Conservation (phyloP, 1,140 invertebrate genomes). For the Drosophila ficusphila region DNA sequence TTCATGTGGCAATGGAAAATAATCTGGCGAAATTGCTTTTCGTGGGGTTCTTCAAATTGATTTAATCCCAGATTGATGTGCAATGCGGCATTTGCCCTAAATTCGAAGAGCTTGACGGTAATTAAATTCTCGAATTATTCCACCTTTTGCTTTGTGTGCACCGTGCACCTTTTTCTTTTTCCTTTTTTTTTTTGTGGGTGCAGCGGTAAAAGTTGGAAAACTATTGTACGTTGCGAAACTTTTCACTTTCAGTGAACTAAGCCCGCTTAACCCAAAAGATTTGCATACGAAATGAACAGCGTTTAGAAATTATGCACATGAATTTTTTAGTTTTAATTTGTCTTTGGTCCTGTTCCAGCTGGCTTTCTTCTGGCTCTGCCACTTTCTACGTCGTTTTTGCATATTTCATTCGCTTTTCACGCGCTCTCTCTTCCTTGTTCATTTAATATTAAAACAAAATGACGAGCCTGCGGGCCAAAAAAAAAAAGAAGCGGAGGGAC, state of each 20-base stretch:
- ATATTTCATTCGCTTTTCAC: conserved; percentile 70
- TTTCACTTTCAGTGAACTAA: conserved; percentile 7
- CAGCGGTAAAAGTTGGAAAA: background rate
- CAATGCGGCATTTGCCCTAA: background rate
- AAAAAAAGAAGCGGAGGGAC: conserved; percentile 24
- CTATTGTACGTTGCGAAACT: conserved; percentile 1
- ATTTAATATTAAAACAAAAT: conserved; percentile 82
- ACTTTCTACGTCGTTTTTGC: conserved; percentile 49
- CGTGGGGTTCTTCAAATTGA: conserved; percentile 13
- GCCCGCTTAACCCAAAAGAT: conserved; percentile 48
- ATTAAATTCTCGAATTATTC: conserved; percentile 17
- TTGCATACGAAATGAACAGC: conserved; percentile 77
- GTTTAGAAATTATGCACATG: conserved; percentile 75
- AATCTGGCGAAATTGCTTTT: conserved; percentile 4
- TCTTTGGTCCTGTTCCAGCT: conserved; percentile 49
- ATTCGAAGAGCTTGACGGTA: background rate
- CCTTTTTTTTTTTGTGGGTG: background rate
- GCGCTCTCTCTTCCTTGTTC: conserved; percentile 67
- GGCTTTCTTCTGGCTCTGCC: conserved; percentile 2
- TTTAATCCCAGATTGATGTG: conserved; percentile 24
- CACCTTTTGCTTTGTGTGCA: no score
- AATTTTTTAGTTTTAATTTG: conserved; percentile 78
- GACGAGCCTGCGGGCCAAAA: conserved; percentile 65
- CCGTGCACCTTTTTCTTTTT: no score
- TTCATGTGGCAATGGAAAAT: conserved; percentile 17